These are phyloP conservation scores for Octodon degus DNA, from an alignment of 2,113 vertebrate genomes.

Conservation along the genomic window DNA sequence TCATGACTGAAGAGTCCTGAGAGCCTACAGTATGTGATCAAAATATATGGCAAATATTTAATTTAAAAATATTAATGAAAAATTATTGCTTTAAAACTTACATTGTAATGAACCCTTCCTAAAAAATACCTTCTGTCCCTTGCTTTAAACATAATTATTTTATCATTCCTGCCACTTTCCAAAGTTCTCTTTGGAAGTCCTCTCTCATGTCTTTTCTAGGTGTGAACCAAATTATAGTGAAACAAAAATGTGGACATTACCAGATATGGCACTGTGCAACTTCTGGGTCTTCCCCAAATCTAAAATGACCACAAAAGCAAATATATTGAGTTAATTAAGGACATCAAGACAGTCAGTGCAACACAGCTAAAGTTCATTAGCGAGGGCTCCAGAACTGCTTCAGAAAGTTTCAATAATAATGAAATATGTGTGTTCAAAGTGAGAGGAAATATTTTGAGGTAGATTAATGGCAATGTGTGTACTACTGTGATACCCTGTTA, in stretches of 20 bases:
- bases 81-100: not conserved
- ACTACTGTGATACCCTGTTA: not conserved
- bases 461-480: not conserved
- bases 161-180: not conserved
- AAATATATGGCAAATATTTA: not conserved
- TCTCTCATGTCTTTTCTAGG: not conserved
- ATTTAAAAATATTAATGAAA: not conserved
- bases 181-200: not conserved
- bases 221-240: not conserved
- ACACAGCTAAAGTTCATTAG: not conserved
- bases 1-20: not conserved
- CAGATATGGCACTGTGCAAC: not conserved
- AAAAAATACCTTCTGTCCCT: not conserved
- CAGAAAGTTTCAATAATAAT: not conserved
- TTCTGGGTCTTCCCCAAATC: not conserved
- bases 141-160: not conserved
- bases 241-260: not conserved
- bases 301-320: not conserved
- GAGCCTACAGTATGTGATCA: not conserved
- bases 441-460: not conserved
- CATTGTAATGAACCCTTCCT: not conserved
- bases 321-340: not conserved
- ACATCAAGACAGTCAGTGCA: not conserved
- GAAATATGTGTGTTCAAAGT: not conserved
- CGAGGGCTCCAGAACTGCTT: not conserved